A percentile compares a stretch with the other conserved stretches of the same genome.
Evolutionary conservation across 2,888 invertebrate genomes (phyloP).

Genomic region (Trichogramma dendrolimi): DNA sequence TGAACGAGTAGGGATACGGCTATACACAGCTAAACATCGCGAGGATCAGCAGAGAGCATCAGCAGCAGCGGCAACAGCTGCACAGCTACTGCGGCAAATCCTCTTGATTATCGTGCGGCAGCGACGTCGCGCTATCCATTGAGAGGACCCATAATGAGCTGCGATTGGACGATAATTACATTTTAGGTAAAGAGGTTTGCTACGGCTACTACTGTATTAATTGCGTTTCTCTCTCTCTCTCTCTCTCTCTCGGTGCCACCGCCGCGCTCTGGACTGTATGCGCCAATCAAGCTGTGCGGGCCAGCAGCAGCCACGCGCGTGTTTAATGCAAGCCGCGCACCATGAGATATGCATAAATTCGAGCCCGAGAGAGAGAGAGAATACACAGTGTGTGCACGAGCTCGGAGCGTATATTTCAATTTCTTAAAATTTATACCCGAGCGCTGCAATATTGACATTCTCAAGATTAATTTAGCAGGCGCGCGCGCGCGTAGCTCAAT

Average conservation of each 20-base stretch:
- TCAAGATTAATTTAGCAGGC: too few relatives aligned
- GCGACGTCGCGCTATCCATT: conserved; percentile 7
- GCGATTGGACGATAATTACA: conserved; percentile 18
- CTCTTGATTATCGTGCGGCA: conserved; percentile 1
- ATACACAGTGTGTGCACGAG: too few relatives aligned
- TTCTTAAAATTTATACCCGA: too few relatives aligned
- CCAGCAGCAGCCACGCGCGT: background rate
- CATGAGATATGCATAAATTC: too few relatives aligned
- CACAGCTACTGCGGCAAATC: background rate
- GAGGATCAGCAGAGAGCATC: too few relatives aligned
- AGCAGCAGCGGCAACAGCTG: too few relatives aligned
- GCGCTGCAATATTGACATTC: too few relatives aligned
- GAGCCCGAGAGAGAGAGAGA: too few relatives aligned
- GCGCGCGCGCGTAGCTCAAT: too few relatives aligned
- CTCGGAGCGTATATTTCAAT: too few relatives aligned
- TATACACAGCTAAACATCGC: too few relatives aligned
- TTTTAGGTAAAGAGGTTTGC: conserved; percentile 2
- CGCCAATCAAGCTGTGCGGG: background rate
- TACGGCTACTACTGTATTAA: background rate
- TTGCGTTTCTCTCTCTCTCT: conserved; percentile 2
- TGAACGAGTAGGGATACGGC: too few relatives aligned
- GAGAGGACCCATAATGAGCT: conserved; percentile 1
- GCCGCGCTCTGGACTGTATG: background rate
- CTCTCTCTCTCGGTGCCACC: background rate
- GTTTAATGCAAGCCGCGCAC: background rate